Conservation (phyloP, 2,888 invertebrate species). For the Strigamia maritima region DNA sequence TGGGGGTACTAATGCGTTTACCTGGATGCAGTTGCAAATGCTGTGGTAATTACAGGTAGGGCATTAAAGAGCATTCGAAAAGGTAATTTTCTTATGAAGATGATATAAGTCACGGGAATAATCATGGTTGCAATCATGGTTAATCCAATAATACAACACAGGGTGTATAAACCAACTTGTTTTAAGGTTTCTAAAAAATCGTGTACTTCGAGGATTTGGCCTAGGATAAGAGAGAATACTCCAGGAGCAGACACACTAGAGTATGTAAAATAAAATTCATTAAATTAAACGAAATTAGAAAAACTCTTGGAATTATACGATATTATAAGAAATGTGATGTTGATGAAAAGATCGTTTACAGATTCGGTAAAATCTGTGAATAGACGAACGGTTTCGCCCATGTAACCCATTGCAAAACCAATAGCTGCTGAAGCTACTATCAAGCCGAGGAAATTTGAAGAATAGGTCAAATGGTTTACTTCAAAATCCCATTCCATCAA, state of each 20-base stretch:
- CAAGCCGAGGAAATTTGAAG: not conserved
- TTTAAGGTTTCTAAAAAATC: not conserved
- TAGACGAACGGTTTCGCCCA: not conserved
- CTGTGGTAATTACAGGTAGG: not conserved
- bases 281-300: not conserved
- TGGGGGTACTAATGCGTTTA: too few species aligned
- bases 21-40: slow-evolving; percentile 31
- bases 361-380: not conserved
- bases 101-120: not conserved
- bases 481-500: not conserved
- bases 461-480: not conserved
- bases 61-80: not conserved
- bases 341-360: not conserved
- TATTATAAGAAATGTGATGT: not conserved
- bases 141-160: not conserved
- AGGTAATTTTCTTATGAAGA: slow-evolving; percentile 26
- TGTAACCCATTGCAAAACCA: not conserved
- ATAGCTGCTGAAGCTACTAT: not conserved
- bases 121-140: not conserved
- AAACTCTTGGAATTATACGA: not conserved
- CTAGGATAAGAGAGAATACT: not conserved
- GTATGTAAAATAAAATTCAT: not conserved
- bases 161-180: not conserved
- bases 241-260: not conserved
- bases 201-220: not conserved